Evolutionary conservation across 2,797 vertebrate genomes (phyloP).

Genomic region (Sandelia bainsii): DNA sequence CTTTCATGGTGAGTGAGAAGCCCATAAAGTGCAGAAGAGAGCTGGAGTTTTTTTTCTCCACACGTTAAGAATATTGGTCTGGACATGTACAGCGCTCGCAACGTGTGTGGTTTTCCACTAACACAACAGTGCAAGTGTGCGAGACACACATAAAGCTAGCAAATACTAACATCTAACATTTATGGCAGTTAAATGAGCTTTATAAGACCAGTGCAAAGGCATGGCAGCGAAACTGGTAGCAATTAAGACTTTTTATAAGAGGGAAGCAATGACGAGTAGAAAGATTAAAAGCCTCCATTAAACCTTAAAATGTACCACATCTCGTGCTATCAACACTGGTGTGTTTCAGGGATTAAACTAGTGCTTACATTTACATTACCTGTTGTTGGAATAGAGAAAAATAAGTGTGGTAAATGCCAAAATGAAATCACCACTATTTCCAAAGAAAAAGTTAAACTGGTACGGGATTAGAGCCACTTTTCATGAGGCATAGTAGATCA

Average conservation of each 20-base stretch:
- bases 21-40: conserved; percentile 65
- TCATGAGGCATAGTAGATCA: neutral
- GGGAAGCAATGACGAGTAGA: conserved; percentile 65
- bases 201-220: conserved; percentile 59
- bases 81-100: conserved; percentile 65
- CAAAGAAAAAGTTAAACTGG: neutral
- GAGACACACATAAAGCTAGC: conserved; percentile 56
- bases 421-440: neutral
- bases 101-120: conserved; percentile 80
- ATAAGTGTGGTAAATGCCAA: conserved; percentile 1
- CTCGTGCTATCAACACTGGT: conserved; percentile 33
- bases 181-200: conserved; percentile 69
- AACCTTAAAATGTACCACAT: conserved; percentile 48
- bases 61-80: conserved; percentile 63
- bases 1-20: conserved; percentile 62
- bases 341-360: conserved; percentile 38
- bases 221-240: conserved; percentile 60
- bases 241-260: conserved; percentile 74
- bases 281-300: conserved; percentile 70
- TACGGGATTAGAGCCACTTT: neutral
- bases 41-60: conserved; percentile 43
- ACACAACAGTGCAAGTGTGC: conserved; percentile 53
- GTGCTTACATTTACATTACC: conserved; percentile 9
- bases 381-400: conserved; percentile 4
- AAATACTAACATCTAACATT: conserved; percentile 70